Evolutionary conservation across 2,888 invertebrate genomes (phyloP).

Genomic region (Diaprepes abbreviatus): DNA sequence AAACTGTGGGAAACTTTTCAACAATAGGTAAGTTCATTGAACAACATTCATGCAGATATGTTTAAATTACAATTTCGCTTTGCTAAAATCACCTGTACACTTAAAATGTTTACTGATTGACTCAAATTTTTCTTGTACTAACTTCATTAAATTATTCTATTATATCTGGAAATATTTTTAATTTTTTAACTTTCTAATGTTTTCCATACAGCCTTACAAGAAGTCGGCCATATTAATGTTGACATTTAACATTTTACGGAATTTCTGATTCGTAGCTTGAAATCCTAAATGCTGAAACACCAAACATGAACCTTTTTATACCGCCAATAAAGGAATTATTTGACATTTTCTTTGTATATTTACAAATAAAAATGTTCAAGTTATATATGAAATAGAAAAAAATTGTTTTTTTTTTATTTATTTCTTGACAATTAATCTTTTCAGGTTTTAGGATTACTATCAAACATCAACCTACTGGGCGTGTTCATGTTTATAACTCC

Average conservation of each 20-base stretch:
- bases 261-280: not conserved
- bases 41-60: constrained; percentile 19
- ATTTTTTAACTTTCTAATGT: constrained; percentile 20
- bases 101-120: not conserved
- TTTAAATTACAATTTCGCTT: constrained; percentile 4
- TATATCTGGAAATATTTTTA: not conserved
- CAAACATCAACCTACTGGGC: too few relatives aligned
- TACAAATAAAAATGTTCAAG: too few relatives aligned
- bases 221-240: constrained; percentile 37
- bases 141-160: not conserved
- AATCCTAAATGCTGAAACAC: not conserved
- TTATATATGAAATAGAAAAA: too few relatives aligned
- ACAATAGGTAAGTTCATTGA: constrained; percentile 40
- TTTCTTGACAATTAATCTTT: too few relatives aligned
- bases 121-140: not conserved
- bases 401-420: too few relatives aligned
- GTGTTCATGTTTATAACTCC: too few relatives aligned
- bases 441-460: too few relatives aligned
- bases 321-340: too few relatives aligned
- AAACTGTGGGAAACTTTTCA: constrained; percentile 20
- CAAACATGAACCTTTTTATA: too few relatives aligned
- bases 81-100: constrained; percentile 1
- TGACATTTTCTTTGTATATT: too few relatives aligned
- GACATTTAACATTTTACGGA: constrained; percentile 6
- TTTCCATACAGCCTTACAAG: constrained; percentile 15